Conservation (phyloP, 2,113 vertebrate species). For the Prinia subflava region DNA sequence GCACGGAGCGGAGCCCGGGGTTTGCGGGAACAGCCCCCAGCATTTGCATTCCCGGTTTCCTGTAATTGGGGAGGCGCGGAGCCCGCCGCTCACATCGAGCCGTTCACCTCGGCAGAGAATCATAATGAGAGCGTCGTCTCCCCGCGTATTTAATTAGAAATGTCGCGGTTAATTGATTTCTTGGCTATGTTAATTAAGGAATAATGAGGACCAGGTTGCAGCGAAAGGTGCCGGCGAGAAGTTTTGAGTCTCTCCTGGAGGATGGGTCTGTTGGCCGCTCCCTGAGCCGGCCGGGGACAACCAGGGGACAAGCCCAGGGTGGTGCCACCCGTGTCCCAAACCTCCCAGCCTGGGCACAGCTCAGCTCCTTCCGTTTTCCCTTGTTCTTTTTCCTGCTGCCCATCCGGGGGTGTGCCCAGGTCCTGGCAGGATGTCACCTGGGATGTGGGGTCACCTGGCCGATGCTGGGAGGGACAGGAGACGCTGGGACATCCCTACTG, state of each 20-base stretch:
- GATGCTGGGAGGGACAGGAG: neutral
- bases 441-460: neutral
- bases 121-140: neutral
- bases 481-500: accelerated
- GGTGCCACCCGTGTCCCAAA: neutral
- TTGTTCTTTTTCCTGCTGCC: neutral
- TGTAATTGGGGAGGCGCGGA: neutral
- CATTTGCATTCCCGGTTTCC: neutral
- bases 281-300: neutral
- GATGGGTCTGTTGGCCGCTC: neutral
- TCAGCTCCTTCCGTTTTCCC: accelerated
- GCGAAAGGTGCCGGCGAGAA: neutral
- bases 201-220: conserved; percentile 50
- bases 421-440: neutral
- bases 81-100: neutral
- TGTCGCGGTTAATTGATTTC: conserved; percentile 66
- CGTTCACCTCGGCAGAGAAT: conserved; percentile 1
- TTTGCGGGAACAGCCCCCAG: neutral
- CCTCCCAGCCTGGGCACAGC: neutral
- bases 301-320: neutral
- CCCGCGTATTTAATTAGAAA: conserved; percentile 54
- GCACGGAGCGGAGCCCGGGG: neutral
- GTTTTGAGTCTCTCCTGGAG: neutral
- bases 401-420: neutral
- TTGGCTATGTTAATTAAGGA: conserved; percentile 63